These are phyloP conservation scores for Sebastes miniatus DNA, from an alignment of 2,797 vertebrate genomes.

Conservation along the genomic window DNA sequence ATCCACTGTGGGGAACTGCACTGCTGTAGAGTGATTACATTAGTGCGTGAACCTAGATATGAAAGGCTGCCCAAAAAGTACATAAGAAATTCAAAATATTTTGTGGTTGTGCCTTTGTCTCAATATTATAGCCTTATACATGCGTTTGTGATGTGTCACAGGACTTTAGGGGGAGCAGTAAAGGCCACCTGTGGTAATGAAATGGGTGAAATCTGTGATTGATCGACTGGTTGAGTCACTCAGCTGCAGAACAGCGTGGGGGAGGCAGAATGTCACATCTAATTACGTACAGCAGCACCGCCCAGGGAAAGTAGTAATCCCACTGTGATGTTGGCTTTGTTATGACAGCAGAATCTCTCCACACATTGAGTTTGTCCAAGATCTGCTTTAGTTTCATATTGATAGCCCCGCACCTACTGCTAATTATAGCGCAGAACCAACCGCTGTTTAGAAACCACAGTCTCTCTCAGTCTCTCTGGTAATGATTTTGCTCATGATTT, in stretches of 20 bases:
- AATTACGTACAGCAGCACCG: constrained; percentile 55
- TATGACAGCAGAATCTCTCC: constrained; percentile 63
- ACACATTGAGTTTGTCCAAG: constrained; percentile 49
- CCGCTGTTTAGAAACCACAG: constrained; percentile 24
- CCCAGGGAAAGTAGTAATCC: constrained; percentile 59
- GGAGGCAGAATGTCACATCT: constrained; percentile 69
- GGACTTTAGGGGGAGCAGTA: neutral
- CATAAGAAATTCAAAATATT: neutral
- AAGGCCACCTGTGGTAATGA: constrained; percentile 44
- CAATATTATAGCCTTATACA: neutral
- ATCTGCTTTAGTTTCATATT: constrained; percentile 47
- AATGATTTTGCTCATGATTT: constrained; percentile 8
- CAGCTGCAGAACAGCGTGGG: constrained; percentile 41
- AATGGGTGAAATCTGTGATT: constrained; percentile 48
- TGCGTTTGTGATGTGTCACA: neutral
- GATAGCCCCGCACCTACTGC: constrained; percentile 18
- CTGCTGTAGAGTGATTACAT: neutral
- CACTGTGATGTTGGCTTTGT: constrained; percentile 63
- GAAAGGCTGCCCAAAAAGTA: neutral
- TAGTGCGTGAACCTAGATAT: neutral
- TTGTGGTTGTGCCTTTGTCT: neutral
- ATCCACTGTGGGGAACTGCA: neutral
- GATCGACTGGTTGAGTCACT: constrained; percentile 62
- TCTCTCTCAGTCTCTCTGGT: neutral
- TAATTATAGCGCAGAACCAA: constrained; percentile 48